A percentile compares a stretch with the other conserved stretches of the same genome.
Evolutionary conservation across 2,113 vertebrate genomes (phyloP).

Genomic region (Garra rufa): DNA sequence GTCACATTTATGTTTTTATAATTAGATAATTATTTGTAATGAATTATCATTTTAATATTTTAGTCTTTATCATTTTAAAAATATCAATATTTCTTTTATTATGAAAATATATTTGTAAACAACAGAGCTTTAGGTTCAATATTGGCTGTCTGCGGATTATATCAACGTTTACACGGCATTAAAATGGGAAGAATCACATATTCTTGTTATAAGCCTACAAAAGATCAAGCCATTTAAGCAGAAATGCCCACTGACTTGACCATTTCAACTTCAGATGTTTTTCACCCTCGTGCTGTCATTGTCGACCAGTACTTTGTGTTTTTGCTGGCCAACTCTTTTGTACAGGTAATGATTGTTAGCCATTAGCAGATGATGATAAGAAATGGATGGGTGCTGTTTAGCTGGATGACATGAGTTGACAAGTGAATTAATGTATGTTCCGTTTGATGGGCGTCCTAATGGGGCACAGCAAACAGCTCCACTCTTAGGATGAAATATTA

Average conservation of each 20-base stretch:
- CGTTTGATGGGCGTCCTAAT: conserved; percentile 73
- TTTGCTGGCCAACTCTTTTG: conserved; percentile 58
- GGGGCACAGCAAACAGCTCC: conserved; percentile 69
- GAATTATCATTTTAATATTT: not conserved
- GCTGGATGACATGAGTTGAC: conserved; percentile 72
- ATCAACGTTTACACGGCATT: not conserved
- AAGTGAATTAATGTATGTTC: conserved; percentile 73
- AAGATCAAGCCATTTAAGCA: conserved; percentile 1
- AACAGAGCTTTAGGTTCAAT: not conserved
- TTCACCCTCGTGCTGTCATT: not conserved
- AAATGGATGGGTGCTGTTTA: conserved; percentile 71
- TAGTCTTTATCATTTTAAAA: not conserved
- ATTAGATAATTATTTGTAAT: too few species aligned
- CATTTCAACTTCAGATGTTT: not conserved
- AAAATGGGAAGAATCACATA: not conserved
- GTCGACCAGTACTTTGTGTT: conserved; percentile 2
- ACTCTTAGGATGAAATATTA: conserved; percentile 68
- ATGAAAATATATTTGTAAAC: not conserved
- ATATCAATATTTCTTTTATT: not conserved
- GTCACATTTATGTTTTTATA: too few species aligned
- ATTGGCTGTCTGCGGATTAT: not conserved
- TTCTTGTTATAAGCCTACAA: not conserved
- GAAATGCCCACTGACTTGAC: not conserved
- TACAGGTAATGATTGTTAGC: conserved; percentile 67
- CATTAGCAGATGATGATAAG: conserved; percentile 70